These are phyloP conservation scores for Monoplex corrugatus DNA, from an alignment of 2,888 invertebrate genomes.

Conservation along the genomic window DNA sequence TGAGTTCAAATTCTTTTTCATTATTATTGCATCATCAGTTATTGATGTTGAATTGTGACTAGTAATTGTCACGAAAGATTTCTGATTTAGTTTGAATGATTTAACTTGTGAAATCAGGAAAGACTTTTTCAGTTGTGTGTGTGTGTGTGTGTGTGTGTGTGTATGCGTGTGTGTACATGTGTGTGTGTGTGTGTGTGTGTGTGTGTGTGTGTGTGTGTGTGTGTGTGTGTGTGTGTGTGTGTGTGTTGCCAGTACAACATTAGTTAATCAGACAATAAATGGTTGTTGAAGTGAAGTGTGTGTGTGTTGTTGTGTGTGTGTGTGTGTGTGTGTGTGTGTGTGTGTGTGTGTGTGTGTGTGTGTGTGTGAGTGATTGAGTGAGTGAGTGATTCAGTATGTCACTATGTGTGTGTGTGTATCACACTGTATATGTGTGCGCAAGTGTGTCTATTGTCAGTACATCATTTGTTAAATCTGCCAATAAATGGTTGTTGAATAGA, in stretches of 20 bases:
- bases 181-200: not conserved
- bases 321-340: no score
- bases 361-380: not conserved
- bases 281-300: no score
- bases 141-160: not conserved
- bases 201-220: not conserved
- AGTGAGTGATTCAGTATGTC: not conserved
- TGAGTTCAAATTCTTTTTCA: constrained; percentile 83
- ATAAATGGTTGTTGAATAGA: no score
- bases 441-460: no score
- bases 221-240: not conserved
- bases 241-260: no score
- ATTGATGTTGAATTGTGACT: no score
- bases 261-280: no score
- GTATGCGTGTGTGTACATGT: not conserved
- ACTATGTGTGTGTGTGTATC: not conserved
- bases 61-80: no score
- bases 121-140: not conserved
- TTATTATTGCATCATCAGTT: no score
- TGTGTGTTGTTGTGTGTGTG: not conserved
- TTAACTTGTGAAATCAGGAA: no score
- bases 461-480: no score
- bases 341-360: not conserved
- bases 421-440: not conserved
- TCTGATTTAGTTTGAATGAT: no score